phyloP scores from a whole-genome alignment of 2,113 vertebrate species.

The Pluvialis apricaria region DNA sequence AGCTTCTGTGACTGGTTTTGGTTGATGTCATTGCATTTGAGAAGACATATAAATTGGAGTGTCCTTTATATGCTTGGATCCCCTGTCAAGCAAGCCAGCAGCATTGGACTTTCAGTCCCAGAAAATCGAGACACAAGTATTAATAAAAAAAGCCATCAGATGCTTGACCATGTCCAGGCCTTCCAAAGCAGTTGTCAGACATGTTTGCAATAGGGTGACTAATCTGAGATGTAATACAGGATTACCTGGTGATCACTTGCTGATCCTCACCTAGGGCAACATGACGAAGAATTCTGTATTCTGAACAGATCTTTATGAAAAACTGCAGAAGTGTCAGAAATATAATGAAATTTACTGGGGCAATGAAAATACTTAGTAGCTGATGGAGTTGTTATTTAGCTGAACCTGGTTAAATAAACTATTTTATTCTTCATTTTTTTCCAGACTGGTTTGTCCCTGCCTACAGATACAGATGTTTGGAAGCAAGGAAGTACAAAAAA shows the following conservation, averaged over 20 bases:
- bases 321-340: background rate
- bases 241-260: background rate
- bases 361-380: background rate
- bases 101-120: background rate
- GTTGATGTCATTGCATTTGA: background rate
- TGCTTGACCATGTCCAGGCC: background rate
- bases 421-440: background rate
- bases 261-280: background rate
- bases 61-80: background rate
- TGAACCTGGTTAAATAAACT: background rate
- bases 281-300: background rate
- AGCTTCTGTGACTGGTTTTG: background rate
- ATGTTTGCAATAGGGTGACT: background rate
- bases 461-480: background rate
- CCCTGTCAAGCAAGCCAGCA: background rate
- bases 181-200: background rate
- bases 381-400: background rate
- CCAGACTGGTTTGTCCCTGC: background rate
- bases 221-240: background rate
- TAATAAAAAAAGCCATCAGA: background rate
- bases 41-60: background rate
- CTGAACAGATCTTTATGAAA: background rate
- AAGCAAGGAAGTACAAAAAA: background rate
- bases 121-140: background rate
- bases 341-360: background rate